phyloP scores from a whole-genome alignment of 2,888 invertebrate genomes.

The Hydropsyche betteni region DNA sequence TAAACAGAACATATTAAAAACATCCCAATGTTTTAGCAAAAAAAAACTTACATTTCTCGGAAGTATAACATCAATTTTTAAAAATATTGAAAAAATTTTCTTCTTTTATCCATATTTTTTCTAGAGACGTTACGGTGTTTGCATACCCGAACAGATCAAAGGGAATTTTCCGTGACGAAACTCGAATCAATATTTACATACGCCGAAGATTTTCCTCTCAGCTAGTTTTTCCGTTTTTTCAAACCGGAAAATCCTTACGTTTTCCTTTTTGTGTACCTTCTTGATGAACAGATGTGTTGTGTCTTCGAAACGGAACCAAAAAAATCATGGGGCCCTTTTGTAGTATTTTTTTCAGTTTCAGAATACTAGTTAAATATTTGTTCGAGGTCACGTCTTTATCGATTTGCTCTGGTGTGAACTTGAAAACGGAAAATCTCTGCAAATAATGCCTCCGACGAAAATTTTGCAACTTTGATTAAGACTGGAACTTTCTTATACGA shows the following conservation, averaged over 20 bases:
- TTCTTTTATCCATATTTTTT: too few species aligned
- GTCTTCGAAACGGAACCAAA: background rate
- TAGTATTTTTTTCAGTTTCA: background rate
- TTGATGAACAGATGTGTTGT: background rate
- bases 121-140: too few species aligned
- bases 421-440: conserved; percentile 14
- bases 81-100: too few species aligned
- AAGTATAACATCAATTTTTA: too few species aligned
- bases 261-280: background rate
- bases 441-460: background rate
- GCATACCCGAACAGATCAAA: too few species aligned
- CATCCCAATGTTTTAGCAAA: too few species aligned
- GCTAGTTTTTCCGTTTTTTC: background rate
- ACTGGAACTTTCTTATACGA: background rate
- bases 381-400: background rate
- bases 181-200: conserved; percentile 26
- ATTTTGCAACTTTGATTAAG: conserved; percentile 20
- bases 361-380: conserved; percentile 10
- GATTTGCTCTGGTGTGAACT: conserved; percentile 8
- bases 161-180: background rate
- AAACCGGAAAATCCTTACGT: background rate
- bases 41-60: too few species aligned
- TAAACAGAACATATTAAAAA: too few species aligned
- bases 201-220: background rate
- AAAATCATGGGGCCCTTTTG: background rate